Evolutionary conservation across 1,140 invertebrate genomes (phyloP), one percentile per base, ranked within the genome.

Genomic region (Ceratina calcarata): DNA sequence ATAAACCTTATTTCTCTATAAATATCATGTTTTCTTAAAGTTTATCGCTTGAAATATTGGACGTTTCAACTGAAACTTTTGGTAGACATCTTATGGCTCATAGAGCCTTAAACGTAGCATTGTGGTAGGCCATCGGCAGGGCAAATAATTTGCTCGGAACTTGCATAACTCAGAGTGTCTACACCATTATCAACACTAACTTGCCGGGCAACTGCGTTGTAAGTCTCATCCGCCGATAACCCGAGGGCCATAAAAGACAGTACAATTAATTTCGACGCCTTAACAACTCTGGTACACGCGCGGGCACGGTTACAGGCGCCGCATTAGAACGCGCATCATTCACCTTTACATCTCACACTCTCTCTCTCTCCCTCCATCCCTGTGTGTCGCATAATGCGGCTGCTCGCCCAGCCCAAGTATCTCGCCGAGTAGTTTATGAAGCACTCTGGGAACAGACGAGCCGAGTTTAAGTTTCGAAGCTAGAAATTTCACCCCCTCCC

Each of bases 271-370:
- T 71, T 64, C 22, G 13, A 66, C 77, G 61, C 18, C 53, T 79
- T 66, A 74, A 72, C 37, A 73, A 79, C 60, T 74, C 27, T 10
- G 15, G 62, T 55, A 62, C 45, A 51, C n/a, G 24, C 37, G 37
- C 37, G 37, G 37, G 37, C 37, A 45, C 37, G 37, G 37, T 45
- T 45, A 45, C 37, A 22, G 12, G 8, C 6, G 16, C n/a, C n/a
- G n/a, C 78, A 79, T 73, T 45, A 74, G 64, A 16, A 66, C 53
- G 64, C 72, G 64, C 72, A 74, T 60, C 75, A 49, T 75, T 80
- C 69, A 58, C 76, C 22, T 15, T 24, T 27, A 10, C 20, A 4
- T 71, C 18, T 58, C 22, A n/a, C 20, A 24, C 13, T 55, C 6
- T 64, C 18, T 58, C 22, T 51, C 49, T 53, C 7, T 18, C 62